Conservation (phyloP, 1,140 invertebrate genomes). For the Neodiprion pinetum region DNA sequence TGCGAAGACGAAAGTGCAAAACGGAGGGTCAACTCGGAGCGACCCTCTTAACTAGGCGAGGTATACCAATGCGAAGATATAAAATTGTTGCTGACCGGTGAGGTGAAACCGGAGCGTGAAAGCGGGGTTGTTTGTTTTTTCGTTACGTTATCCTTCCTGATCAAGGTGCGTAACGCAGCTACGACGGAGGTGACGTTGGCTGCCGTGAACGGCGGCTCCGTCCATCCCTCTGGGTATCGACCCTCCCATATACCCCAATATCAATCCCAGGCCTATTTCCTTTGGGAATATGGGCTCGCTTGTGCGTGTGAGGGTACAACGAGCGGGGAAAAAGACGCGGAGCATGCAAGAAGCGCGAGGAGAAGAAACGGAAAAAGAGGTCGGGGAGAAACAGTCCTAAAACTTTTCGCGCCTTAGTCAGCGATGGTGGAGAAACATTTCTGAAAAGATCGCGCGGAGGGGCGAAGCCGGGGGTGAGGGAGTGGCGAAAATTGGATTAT, state of each 20-base stretch:
- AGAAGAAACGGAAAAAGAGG: no score
- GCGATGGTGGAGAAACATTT: background rate
- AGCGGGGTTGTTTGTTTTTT: background rate
- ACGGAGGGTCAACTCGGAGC: no score
- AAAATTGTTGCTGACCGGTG: no score
- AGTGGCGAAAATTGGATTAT: conserved; percentile 1
- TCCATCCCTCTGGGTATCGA: background rate
- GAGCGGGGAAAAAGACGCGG: background rate
- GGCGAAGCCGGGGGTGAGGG: background rate
- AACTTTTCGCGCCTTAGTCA: background rate
- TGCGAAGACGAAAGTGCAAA: no score
- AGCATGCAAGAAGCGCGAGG: background rate
- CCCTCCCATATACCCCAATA: background rate
- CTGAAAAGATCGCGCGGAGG: background rate
- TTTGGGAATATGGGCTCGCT: background rate
- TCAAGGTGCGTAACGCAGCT: background rate
- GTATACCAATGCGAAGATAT: no score
- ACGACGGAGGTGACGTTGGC: background rate
- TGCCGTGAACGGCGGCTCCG: background rate
- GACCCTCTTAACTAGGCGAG: no score
- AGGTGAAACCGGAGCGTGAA: background rate
- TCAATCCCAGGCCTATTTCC: background rate
- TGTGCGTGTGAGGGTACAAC: background rate
- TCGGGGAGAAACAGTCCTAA: background rate
- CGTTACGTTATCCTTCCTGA: background rate